Base-by-base conservation (phyloP, 2,113 vertebrate species). In the Cynoglossus semilaevis region DNA sequence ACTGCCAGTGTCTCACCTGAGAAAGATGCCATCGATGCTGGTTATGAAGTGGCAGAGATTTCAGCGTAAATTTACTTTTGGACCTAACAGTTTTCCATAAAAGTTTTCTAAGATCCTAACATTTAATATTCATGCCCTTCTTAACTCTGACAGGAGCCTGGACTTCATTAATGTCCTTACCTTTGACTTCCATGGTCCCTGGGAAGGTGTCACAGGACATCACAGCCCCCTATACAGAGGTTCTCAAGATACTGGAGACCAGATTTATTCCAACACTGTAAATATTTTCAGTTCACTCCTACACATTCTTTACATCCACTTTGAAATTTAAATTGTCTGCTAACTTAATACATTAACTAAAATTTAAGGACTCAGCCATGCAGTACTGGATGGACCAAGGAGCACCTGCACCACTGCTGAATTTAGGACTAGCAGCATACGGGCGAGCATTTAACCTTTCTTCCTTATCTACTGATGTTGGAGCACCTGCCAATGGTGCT, bases 101-200 rank as follows among this genome's bases (percentile, higher is more conserved):
- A 29, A 29, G 3, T 4, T 29, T 29, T 29, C 22, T n/a, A 4
- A 34, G 44, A 7, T 34, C 4, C 2, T 18, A 7, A 10, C 12
- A 10, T 14, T 44, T 49, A 9, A 2, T 58, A 0, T 68, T 34
- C 1, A 7, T 15, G 8, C 15, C 50, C 14, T 66, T 6, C 4
- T 53, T 7, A 43, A 9, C 13, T 58, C 53, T 16, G 12, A 19
- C 46, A 92, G 92, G 64, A 35, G 53, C 56, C 68, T 92, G 63
- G 89, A 92, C 58, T 89, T 92, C 51, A 72, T 91, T 38, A 92
- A 81, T 65, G 79, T 92, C 6, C 82, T 92, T 89, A 84, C 89
- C 16, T 92, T 89, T 5, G 91, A 93, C 60, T 83, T 93, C 62
- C 88, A 89, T 2, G 87, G 88, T 34, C 69, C 87, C 12, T 89